Evolutionary conservation across 30 jellyfish, hydroid and myxozoan genomes (phyloP), one percentile per base, ranked within the genome.

Genomic region (Aurelia aurita): DNA sequence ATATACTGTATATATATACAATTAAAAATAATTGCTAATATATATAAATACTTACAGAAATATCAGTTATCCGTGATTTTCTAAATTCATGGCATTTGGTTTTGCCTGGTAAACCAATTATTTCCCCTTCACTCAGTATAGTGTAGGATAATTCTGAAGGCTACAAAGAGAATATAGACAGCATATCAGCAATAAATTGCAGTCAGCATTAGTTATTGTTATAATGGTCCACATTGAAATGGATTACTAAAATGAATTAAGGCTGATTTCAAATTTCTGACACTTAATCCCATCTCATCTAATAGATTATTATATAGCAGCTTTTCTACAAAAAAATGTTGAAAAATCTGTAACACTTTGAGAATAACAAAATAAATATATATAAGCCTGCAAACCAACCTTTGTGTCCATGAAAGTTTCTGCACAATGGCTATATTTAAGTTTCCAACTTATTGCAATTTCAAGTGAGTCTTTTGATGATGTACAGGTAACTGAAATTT

Each of bases 351-450:
- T 39, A 39, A 39, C 0, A 39, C 16, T 39, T 39, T 39, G 51
- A 39, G 54, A 32, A 20, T 14, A 72, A 49, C 15, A 28, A 46
- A n/a, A 39, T 25, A 74, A 18, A 46, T 7, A 13, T 34, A 39
- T 39, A 39, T 39, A 39, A 39, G 51, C 15, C 7, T 2, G 12
- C 21, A 54, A 7, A 31, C 46, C 43, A 21, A 80, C 91, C 83
- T 66, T 80, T 10, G 28, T 43, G 62, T 55, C 58, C 58, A 82
- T 45, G 43, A 68, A 82, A 16, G 57, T 82, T 39, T 82, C 91
- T 11, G 82, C 81, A 66, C 91, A 82, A 15, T 84, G 60, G 71
- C 91, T 82, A 54, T 68, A 82, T 35, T 82, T 82, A 21, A 82
- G 66, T 49, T 60, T 82, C 91, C 91, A 82, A 15, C 25, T 20